Evolutionary conservation across 1,140 invertebrate species (phyloP).

Genomic region (Leptonema lineaticorne): DNA sequence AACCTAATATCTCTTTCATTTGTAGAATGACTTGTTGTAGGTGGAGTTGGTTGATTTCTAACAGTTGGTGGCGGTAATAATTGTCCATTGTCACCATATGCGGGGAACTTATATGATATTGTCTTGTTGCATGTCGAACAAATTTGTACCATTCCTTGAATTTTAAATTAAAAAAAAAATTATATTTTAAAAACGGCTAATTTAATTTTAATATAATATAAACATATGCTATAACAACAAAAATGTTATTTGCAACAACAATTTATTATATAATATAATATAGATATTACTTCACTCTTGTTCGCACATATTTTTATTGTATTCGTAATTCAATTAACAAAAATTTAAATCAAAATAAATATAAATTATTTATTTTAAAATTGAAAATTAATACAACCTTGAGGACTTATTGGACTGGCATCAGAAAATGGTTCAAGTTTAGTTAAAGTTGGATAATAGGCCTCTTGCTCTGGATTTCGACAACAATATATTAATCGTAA

Average conservation of each 20-base stretch:
- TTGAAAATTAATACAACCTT: constrained; percentile 54
- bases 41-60: constrained; percentile 16
- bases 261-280: no score
- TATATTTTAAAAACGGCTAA: not conserved
- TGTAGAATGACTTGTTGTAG: constrained; percentile 11
- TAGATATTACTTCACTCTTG: no score
- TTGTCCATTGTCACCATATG: constrained; percentile 59
- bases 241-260: no score
- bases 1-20: constrained; percentile 39
- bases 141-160: constrained; percentile 73
- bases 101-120: constrained; percentile 77
- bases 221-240: no score
- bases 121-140: constrained; percentile 83
- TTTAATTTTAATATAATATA: no score
- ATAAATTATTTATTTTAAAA: not conserved
- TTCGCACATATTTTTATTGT: no score
- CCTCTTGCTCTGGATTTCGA: constrained; percentile 79
- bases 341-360: constrained; percentile 11
- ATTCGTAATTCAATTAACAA: no score
- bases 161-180: not conserved
- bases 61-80: constrained; percentile 7
- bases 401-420: constrained; percentile 79
- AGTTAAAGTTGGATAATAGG: constrained; percentile 85
- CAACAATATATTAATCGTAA: constrained; percentile 81
- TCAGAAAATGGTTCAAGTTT: constrained; percentile 74